phyloP scores from a whole-genome alignment of 2,113 vertebrate species.

The Pelodiscus sinensis region DNA sequence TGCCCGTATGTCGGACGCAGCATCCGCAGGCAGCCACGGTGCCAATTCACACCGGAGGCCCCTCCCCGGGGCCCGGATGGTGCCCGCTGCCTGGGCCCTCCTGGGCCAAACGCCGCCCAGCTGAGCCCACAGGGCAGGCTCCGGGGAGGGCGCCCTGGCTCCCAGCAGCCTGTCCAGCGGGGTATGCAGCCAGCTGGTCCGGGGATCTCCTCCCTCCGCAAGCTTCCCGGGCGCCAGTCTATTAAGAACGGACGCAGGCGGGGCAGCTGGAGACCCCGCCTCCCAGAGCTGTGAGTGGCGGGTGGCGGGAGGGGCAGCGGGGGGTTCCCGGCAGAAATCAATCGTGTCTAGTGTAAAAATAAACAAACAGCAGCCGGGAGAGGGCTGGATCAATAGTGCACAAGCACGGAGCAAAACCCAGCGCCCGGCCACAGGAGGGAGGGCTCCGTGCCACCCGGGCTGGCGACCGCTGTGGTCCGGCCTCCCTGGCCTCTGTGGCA shows the following conservation, averaged over 20 bases:
- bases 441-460: background rate
- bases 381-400: constrained; percentile 36
- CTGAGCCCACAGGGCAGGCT: background rate
- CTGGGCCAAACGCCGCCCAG: background rate
- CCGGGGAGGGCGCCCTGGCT: background rate
- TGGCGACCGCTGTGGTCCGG: too few species aligned
- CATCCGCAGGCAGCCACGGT: too few species aligned
- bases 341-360: constrained; percentile 48
- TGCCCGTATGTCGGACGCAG: too few species aligned
- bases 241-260: background rate
- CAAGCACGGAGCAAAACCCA: background rate
- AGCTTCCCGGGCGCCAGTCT: background rate
- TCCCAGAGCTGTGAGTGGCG: background rate
- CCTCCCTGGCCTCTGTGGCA: too few species aligned
- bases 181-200: rapidly evolving
- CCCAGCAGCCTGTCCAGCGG: background rate
- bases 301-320: too few species aligned
- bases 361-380: constrained; percentile 48
- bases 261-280: constrained; percentile 32
- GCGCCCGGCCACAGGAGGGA: background rate
- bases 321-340: constrained; percentile 14
- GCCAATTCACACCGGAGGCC: too few species aligned
- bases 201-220: background rate
- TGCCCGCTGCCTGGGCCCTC: too few species aligned
- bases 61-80: too few species aligned